A percentile compares a stretch with the other conserved stretches of the same genome.
Conservation (phyloP, 2,797 vertebrate species). For the Fringilla coelebs region DNA sequence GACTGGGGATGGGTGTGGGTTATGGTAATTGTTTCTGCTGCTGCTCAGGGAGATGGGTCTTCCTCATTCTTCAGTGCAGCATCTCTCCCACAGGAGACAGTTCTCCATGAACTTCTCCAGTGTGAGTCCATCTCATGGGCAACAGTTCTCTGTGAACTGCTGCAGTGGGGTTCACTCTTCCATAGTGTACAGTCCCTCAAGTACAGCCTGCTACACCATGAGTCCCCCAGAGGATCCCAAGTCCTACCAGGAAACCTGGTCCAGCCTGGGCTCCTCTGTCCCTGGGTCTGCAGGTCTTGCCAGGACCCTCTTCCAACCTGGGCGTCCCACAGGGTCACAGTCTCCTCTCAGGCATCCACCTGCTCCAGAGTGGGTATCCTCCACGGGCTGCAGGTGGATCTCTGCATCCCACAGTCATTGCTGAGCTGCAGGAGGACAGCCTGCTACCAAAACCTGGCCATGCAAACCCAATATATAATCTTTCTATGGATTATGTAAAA, state of each 20-base stretch:
- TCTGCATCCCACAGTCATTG: accelerated
- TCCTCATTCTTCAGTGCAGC: no score
- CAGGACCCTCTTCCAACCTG: not conserved
- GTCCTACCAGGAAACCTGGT: not conserved
- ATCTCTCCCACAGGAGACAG: not conserved
- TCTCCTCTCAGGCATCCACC: not conserved
- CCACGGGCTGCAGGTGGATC: not conserved
- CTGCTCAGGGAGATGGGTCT: not conserved
- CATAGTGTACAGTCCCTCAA: not conserved
- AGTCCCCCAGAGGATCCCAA: accelerated
- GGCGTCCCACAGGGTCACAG: not conserved
- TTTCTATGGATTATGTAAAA: not conserved
- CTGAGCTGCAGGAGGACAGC: not conserved
- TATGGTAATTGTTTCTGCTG: not conserved
- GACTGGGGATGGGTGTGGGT: not conserved
- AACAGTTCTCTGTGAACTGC: not conserved
- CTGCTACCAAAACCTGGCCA: not conserved
- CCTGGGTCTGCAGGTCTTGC: not conserved
- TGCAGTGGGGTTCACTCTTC: not conserved
- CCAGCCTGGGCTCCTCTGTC: not conserved
- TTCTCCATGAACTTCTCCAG: no score
- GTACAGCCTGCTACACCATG: not conserved
- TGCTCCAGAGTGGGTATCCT: accelerated
- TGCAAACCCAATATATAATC: not conserved
- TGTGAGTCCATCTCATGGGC: no score